Percentiles rank a stretch among this genome's conserved stretches.
These are phyloP conservation scores for Caenorhabditis sulstoni DNA, from an alignment of 2,888 invertebrate genomes.

Conservation along the genomic window DNA sequence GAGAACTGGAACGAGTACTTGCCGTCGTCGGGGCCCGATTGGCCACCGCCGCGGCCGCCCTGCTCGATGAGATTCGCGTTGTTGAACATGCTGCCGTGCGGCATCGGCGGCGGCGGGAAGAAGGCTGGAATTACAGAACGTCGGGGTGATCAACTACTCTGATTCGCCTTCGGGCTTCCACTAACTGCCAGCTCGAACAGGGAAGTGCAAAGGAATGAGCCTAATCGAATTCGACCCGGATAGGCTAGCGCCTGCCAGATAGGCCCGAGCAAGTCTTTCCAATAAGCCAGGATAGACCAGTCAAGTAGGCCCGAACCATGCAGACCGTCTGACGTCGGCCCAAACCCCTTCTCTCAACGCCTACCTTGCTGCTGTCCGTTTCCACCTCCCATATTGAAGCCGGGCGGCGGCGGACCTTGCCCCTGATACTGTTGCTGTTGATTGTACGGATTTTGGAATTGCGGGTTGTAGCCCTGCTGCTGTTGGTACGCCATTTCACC, in stretches of 20 bases:
- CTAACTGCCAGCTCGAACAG: no score
- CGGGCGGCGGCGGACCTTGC: conserved; percentile 55
- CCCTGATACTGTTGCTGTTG: conserved; percentile 52
- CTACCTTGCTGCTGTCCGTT: conserved; percentile 37
- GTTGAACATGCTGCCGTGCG: conserved; percentile 53
- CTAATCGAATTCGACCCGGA: no score
- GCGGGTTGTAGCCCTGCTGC: conserved; percentile 56
- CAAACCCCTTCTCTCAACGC: neutral
- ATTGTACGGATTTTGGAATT: conserved; percentile 65
- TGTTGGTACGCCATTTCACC: neutral
- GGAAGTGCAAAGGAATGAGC: no score
- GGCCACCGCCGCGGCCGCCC: conserved; percentile 31
- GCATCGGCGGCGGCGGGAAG: conserved; percentile 62
- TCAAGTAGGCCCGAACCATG: no score
- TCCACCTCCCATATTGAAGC: conserved; percentile 36
- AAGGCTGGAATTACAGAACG: conserved; percentile 9
- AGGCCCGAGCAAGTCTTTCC: no score
- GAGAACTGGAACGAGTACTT: conserved; percentile 70
- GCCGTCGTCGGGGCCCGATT: conserved; percentile 47
- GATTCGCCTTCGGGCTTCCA: no score
- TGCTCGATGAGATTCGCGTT: conserved; percentile 37
- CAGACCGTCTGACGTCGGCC: no score
- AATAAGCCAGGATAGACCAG: no score
- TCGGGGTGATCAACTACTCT: no score
- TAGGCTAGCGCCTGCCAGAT: no score